Conservation (phyloP, 2,113 vertebrate species). For the Aegotheles bennettii region DNA sequence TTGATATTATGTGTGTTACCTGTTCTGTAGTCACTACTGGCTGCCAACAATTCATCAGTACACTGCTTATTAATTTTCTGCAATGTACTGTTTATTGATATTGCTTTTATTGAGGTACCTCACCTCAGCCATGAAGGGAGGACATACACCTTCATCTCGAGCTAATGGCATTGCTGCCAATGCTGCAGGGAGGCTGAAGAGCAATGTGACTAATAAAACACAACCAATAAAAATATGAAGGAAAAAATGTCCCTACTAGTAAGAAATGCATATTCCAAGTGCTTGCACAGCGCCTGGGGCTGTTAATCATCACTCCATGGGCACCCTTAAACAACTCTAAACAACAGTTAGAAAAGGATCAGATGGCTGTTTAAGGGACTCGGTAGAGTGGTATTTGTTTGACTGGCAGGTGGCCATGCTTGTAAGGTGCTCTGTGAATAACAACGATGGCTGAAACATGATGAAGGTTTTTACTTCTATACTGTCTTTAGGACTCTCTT, state of each 20-base stretch:
- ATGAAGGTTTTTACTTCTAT: conserved; percentile 31
- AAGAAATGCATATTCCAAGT: conserved; percentile 40
- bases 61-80: conserved; percentile 39
- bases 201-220: conserved; percentile 47
- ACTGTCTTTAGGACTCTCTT: background rate
- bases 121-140: conserved; percentile 31
- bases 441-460: background rate
- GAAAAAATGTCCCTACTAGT: conserved; percentile 46
- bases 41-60: background rate
- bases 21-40: background rate
- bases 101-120: conserved; percentile 35
- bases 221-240: conserved; percentile 62
- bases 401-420: conserved; percentile 55
- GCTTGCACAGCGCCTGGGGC: background rate
- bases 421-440: background rate
- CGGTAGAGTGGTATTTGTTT: background rate
- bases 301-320: conserved; percentile 21
- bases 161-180: conserved; percentile 2
- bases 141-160: conserved; percentile 20
- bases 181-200: conserved; percentile 61
- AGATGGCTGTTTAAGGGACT: conserved; percentile 16
- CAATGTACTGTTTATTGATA: conserved; percentile 18
- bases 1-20: background rate
- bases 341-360: conserved; percentile 35
- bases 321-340: conserved; percentile 30